Evolutionary conservation across 2,888 invertebrate genomes (phyloP).

Genomic region (Cynaeus angustus): DNA sequence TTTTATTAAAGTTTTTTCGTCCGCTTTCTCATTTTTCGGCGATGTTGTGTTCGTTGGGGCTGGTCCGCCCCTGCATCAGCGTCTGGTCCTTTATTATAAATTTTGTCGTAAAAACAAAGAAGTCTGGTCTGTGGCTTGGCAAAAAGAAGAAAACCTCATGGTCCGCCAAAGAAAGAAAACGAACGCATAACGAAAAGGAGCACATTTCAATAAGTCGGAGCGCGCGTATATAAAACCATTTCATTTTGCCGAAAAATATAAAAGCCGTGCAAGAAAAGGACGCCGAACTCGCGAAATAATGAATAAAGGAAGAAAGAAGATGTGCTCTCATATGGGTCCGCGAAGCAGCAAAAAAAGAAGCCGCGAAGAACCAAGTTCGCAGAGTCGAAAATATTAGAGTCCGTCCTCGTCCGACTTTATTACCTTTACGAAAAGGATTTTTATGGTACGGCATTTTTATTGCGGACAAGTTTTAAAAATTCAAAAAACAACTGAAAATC

Average conservation of each 20-base stretch:
- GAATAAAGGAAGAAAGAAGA: conserved; percentile 24
- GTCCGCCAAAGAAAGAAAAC: conserved; percentile 14
- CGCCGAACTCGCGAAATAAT: conserved; percentile 5
- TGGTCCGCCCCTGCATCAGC: not conserved
- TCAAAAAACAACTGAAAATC: conserved; percentile 71
- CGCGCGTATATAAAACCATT: conserved; percentile 47
- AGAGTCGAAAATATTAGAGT: conserved; percentile 46
- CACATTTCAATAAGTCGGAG: conserved; percentile 36
- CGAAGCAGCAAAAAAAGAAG: conserved; percentile 22
- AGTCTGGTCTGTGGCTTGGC: conserved; percentile 5
- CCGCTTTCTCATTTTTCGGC: too few species aligned
- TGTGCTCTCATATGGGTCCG: conserved; percentile 41
- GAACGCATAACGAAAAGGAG: conserved; percentile 25
- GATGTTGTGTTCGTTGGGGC: not conserved
- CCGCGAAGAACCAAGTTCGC: not conserved
- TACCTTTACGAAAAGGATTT: conserved; percentile 56
- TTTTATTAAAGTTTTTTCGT: too few species aligned
- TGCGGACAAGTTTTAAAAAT: conserved; percentile 71
- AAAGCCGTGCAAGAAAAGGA: conserved; percentile 39
- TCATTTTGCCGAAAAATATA: conserved; percentile 58
- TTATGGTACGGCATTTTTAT: conserved; percentile 70
- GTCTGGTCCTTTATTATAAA: conserved; percentile 7
- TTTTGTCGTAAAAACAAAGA: conserved; percentile 43
- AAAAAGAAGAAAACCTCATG: conserved; percentile 9
- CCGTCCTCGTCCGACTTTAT: conserved; percentile 48